Conservation (phyloP, 2,888 invertebrate genomes). For the Brenthis ino region DNA sequence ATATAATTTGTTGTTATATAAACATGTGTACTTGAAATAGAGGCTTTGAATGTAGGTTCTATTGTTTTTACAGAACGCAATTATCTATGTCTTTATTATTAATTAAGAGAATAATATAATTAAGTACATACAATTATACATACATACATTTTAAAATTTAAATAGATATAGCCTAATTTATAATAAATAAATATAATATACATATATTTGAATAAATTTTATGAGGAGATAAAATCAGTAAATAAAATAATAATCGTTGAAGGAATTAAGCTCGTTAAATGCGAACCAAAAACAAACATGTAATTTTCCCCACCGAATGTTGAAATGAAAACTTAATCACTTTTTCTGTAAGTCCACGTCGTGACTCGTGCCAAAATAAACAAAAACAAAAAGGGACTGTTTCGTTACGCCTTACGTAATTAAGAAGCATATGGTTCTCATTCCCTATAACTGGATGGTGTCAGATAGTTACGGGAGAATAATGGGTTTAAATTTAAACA, state of each 20-base stretch:
- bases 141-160: too few species aligned
- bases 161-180: too few species aligned
- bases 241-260: constrained; percentile 3
- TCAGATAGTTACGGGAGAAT: constrained; percentile 31
- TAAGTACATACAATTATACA: too few species aligned
- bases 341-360: constrained; percentile 31
- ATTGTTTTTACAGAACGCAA: too few species aligned
- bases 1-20: too few species aligned
- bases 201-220: neutral
- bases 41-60: too few species aligned
- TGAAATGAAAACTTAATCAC: constrained; percentile 43
- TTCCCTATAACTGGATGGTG: constrained; percentile 40
- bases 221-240: neutral
- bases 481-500: constrained; percentile 25
- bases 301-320: constrained; percentile 39
- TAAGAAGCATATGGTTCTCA: constrained; percentile 49
- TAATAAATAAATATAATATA: neutral
- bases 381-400: constrained; percentile 48
- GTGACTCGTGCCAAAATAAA: constrained; percentile 53
- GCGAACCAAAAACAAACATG: constrained; percentile 26
- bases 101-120: too few species aligned
- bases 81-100: too few species aligned
- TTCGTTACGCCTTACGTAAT: constrained; percentile 49
- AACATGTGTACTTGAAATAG: too few species aligned
- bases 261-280: constrained; percentile 20